These are phyloP conservation scores for Pterostichus niger DNA, from an alignment of 2,888 invertebrate species.

Conservation along the genomic window DNA sequence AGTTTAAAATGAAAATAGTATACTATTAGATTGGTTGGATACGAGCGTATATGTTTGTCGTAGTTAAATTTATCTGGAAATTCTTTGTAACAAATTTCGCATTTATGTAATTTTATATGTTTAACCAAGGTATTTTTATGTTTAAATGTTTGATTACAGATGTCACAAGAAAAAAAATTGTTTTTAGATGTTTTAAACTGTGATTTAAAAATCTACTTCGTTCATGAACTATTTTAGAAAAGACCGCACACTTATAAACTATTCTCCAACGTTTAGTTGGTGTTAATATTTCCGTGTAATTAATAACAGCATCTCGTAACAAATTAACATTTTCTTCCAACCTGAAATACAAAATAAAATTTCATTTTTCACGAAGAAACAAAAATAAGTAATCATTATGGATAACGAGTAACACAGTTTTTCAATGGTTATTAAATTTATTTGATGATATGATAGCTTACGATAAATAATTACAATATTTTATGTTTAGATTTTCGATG, in stretches of 20 bases:
- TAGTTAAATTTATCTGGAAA: slow-evolving; percentile 15
- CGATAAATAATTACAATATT: background rate
- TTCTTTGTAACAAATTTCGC: slow-evolving; percentile 27
- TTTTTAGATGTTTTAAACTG: slow-evolving; percentile 36
- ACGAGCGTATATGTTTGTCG: slow-evolving; percentile 11
- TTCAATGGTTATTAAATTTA: no score
- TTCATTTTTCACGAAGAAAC: background rate
- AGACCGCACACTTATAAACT: slow-evolving; percentile 29
- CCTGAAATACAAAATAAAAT: slow-evolving; percentile 42
- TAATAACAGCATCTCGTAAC: slow-evolving; percentile 41
- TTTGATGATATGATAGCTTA: no score
- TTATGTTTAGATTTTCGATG: slow-evolving; percentile 71
- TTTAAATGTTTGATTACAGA: slow-evolving; percentile 47
- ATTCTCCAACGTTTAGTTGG: slow-evolving; percentile 10
- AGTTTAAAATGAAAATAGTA: no score
- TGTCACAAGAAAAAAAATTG: slow-evolving; percentile 3
- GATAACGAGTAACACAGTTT: no score
- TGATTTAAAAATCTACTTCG: slow-evolving; percentile 18
- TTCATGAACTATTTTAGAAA: slow-evolving; percentile 16
- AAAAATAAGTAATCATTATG: no score
- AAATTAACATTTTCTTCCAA: slow-evolving; percentile 40
- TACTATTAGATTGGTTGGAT: background rate
- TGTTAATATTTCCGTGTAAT: slow-evolving; percentile 35
- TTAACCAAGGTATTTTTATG: background rate
- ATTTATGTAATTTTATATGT: slow-evolving; percentile 45